A percentile compares a stretch with the other conserved stretches of the same genome.
phyloP scores from a whole-genome alignment of 1,140 invertebrate species.

The Drosophila sturtevanti region DNA sequence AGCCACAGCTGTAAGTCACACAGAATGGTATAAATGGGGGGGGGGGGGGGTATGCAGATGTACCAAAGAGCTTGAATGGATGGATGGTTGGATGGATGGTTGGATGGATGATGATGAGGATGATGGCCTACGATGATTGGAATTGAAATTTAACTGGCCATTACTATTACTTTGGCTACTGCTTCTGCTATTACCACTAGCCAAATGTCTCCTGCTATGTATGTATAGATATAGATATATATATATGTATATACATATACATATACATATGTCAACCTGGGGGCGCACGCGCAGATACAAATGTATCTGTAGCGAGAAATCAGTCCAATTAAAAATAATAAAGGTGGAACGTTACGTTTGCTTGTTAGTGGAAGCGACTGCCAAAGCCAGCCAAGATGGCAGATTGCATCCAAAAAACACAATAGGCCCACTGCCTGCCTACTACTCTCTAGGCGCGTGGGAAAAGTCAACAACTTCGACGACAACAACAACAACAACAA shows the following conservation, averaged over 20 bases:
- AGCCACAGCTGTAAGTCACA: conserved; percentile 29
- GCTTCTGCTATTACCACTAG: not conserved
- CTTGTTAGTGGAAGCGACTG: conserved; percentile 61
- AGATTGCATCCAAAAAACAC: conserved; percentile 67
- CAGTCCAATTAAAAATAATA: conserved; percentile 80
- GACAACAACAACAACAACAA: not conserved
- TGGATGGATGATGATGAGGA: conserved; percentile 35
- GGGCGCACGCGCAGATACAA: conserved; percentile 60
- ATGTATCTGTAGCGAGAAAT: conserved; percentile 75
- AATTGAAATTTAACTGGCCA: conserved; percentile 22
- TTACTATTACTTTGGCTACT: no score
- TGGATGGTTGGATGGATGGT: conserved; percentile 24
- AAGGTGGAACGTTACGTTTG: conserved; percentile 58
- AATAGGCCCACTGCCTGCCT: conserved; percentile 43
- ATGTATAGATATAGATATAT: no score
- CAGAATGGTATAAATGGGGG: no score
- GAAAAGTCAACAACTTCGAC: conserved; percentile 47
- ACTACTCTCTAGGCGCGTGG: conserved; percentile 55
- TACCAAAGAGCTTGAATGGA: conserved; percentile 5
- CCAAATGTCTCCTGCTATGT: no score
- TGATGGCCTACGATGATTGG: conserved; percentile 76
- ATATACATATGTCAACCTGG: conserved; percentile 60
- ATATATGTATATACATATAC: no score
- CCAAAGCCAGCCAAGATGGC: conserved; percentile 68
- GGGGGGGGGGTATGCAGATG: no score